phyloP scores from a whole-genome alignment of 2,888 invertebrate species.

The Melieria crassipennis region DNA sequence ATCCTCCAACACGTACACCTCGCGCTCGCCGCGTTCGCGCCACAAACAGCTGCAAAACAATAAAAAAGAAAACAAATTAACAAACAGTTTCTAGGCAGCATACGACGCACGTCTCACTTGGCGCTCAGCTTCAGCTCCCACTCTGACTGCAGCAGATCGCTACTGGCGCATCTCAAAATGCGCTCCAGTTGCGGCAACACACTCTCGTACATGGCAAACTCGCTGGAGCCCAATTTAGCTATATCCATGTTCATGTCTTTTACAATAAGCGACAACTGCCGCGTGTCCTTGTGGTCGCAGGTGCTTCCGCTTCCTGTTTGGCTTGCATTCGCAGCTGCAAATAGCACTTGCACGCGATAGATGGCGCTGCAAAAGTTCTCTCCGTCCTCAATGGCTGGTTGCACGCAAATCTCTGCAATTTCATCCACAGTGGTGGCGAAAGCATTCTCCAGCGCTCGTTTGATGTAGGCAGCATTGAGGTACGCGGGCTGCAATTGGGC shows the following conservation, averaged over 20 bases:
- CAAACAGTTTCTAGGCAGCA: not conserved
- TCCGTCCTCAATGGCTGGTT: slow-evolving; percentile 42
- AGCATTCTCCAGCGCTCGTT: slow-evolving; percentile 34
- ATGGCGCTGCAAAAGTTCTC: slow-evolving; percentile 59
- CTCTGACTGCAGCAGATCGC: not conserved
- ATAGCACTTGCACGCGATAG: slow-evolving; percentile 47
- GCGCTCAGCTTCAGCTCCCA: slow-evolving; percentile 38
- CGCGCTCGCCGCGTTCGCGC: slow-evolving; percentile 43
- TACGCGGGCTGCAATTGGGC: slow-evolving; percentile 14
- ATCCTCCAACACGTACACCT: slow-evolving; percentile 58
- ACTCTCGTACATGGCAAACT: slow-evolving; percentile 48
- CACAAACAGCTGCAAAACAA: slow-evolving; percentile 46
- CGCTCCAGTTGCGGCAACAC: slow-evolving; percentile 50
- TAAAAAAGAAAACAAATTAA: too few species aligned
- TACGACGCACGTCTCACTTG: slow-evolving; percentile 41
- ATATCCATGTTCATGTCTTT: slow-evolving; percentile 51
- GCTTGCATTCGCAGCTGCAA: not conserved
- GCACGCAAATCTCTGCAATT: slow-evolving; percentile 35
- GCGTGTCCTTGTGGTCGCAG: slow-evolving; percentile 17
- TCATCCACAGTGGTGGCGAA: slow-evolving; percentile 21
- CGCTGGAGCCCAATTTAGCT: slow-evolving; percentile 50
- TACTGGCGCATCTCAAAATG: slow-evolving; percentile 35
- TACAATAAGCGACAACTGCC: slow-evolving; percentile 43
- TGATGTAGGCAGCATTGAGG: slow-evolving; percentile 36
- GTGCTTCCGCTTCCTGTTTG: slow-evolving; percentile 15